These are phyloP conservation scores for Scotopteryx bipunctaria DNA, from an alignment of 2,888 invertebrate species.

Conservation along the genomic window DNA sequence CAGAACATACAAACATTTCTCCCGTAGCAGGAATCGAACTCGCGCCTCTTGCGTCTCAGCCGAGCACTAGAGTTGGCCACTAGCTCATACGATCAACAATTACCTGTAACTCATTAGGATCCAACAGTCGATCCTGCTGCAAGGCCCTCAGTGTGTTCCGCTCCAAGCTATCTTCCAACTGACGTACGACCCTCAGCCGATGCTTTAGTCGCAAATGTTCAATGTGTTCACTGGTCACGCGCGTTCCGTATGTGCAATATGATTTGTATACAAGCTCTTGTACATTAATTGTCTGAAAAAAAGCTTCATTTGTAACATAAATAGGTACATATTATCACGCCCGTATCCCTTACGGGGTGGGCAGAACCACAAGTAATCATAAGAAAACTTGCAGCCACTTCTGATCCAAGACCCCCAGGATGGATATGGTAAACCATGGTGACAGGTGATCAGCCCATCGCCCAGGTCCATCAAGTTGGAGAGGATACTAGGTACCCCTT, in stretches of 20 bases:
- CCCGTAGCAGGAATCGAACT: no score
- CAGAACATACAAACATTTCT: no score
- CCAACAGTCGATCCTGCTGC: slow-evolving; percentile 86
- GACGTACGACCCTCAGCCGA: slow-evolving; percentile 95
- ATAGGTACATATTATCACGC: neutral
- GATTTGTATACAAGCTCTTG: slow-evolving; percentile 94
- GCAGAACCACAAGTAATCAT: no score
- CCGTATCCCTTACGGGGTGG: no score
- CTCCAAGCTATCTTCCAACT: slow-evolving; percentile 94
- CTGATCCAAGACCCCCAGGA: no score
- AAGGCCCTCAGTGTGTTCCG: slow-evolving; percentile 95
- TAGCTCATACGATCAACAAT: neutral
- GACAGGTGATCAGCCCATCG: no score
- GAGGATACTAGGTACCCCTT: no score
- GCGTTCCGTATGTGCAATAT: slow-evolving; percentile 90
- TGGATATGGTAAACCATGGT: no score
- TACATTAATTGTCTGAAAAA: slow-evolving; percentile 87
- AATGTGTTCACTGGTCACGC: slow-evolving; percentile 92
- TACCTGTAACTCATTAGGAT: slow-evolving; percentile 85
- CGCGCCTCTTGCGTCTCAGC: no score
- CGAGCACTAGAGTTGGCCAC: no score
- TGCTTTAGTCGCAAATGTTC: slow-evolving; percentile 96
- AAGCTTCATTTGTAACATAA: neutral
- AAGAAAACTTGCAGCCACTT: no score
- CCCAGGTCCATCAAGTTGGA: no score